Conservation (phyloP, 1,140 invertebrate genomes). For the Frieseomelitta varia region DNA sequence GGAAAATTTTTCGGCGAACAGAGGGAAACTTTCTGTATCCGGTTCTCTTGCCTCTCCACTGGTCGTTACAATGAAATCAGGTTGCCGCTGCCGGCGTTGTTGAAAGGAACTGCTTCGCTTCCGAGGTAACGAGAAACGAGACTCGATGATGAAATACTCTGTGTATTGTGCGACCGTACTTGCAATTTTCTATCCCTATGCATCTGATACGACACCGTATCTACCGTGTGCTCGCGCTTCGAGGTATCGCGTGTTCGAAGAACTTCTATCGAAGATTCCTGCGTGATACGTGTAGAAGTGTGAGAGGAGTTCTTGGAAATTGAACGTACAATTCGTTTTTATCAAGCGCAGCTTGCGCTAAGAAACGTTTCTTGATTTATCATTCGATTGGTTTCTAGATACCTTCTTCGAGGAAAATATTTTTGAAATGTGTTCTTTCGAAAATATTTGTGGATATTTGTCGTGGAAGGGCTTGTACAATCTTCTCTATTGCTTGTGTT, state of each 20-base stretch:
- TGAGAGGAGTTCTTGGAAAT: not conserved
- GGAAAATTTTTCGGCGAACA: slow-evolving; percentile 24
- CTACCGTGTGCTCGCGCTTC: not conserved
- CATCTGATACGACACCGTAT: not conserved
- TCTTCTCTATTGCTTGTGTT: too few species aligned
- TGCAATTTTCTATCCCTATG: slow-evolving; percentile 18
- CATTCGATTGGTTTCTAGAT: not conserved
- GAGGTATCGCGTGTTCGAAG: not conserved
- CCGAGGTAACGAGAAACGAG: slow-evolving; percentile 13
- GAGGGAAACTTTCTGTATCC: slow-evolving; percentile 9
- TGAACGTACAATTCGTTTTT: not conserved
- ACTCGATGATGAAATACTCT: slow-evolving; percentile 14
- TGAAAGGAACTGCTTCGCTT: slow-evolving; percentile 4
- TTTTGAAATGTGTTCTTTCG: too few species aligned
- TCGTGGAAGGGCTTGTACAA: too few species aligned
- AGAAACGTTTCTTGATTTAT: not conserved
- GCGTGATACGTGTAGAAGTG: not conserved
- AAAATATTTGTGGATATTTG: too few species aligned
- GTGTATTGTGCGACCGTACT: not conserved
- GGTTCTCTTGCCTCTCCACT: not conserved
- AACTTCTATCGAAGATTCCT: not conserved
- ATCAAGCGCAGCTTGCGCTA: not conserved
- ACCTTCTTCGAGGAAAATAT: not conserved
- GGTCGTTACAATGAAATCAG: slow-evolving; percentile 28
- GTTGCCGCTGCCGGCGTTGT: not conserved